Conservation (phyloP, 2,888 invertebrate species). For the Silvanus unidentatus region DNA sequence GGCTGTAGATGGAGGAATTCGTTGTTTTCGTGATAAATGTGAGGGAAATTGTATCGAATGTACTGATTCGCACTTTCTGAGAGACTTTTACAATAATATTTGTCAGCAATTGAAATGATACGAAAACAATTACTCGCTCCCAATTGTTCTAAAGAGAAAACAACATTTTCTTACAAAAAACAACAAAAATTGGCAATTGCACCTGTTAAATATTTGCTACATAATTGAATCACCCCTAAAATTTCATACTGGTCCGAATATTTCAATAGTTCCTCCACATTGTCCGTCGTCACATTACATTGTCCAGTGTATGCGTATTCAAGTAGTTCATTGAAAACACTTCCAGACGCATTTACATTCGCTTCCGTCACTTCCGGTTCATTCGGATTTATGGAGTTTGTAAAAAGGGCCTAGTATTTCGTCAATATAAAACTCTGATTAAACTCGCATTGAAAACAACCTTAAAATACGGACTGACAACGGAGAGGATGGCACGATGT, state of each 20-base stretch:
- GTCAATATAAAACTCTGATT: too few species aligned
- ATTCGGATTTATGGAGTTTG: slow-evolving; percentile 59
- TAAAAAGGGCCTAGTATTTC: slow-evolving; percentile 60
- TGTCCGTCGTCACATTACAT: slow-evolving; percentile 58
- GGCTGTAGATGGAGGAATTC: slow-evolving; percentile 58
- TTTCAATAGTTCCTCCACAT: slow-evolving; percentile 63
- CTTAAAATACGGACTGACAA: slow-evolving; percentile 67
- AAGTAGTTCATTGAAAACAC: slow-evolving; percentile 60
- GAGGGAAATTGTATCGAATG: slow-evolving; percentile 34
- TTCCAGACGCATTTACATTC: slow-evolving; percentile 54
- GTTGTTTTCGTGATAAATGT: slow-evolving; percentile 34
- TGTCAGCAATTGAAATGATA: slow-evolving; percentile 62
- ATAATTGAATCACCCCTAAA: slow-evolving; percentile 63
- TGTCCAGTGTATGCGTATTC: slow-evolving; percentile 71
- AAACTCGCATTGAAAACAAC: too few species aligned
- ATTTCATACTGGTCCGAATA: slow-evolving; percentile 70
- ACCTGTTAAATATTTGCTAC: slow-evolving; percentile 59
- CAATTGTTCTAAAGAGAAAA: slow-evolving; percentile 47
- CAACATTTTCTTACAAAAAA: too few species aligned
- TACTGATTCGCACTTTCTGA: slow-evolving; percentile 52
- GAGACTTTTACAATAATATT: slow-evolving; percentile 64
- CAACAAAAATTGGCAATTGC: too few species aligned
- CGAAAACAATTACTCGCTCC: slow-evolving; percentile 65
- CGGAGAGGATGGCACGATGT: slow-evolving; percentile 65
- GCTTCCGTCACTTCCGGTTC: slow-evolving; percentile 57